Evolutionary conservation across 2,797 vertebrate species (phyloP), one percentile per base, ranked within the genome.

Genomic region (Centropyge bicolor): DNA sequence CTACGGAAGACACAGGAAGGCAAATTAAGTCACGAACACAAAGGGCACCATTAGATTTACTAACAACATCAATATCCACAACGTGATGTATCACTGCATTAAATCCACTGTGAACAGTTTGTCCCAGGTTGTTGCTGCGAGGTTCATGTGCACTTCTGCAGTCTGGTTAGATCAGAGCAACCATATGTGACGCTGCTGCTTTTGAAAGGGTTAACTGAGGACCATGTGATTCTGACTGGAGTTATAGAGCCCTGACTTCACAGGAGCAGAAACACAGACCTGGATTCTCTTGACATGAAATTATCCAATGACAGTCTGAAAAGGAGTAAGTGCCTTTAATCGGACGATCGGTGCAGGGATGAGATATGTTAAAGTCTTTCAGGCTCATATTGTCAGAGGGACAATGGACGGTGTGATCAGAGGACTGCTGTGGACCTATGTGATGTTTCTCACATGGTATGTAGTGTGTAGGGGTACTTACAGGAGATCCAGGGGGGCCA

Each of bases 401-500:
- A 70, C 8, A 35, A 13, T 13, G 14, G 38, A 24, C 14, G 22
- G 13, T 27, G 8, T 59, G 31, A 45, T 54, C 3, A 38, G 17
- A 65, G 24, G 12, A 51, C 13, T 46, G 43, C 11, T 73, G 48
- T 41, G 38, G 40, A 5, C 22, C 16, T 63, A 19, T 63, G 35
- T 60, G 62, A 31, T 62, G 54, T 20, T 70, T 55, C 24, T 49
- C 17, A 56, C 20, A 27, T 65, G 66, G 41, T 48, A 38, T 11
- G 55, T 36, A 70, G 61, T 45, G 61, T 70, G 73, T 73, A 16
- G 46, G 31, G 70, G 59, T 91, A 97, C 98, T 98, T 94, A 99
- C 98, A 91, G 97, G 95, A 87, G 97, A 83, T 89, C 98, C 98
- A 17, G 94, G 89, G 0, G 97, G 98, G 36, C 98, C 98, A 0